Evolutionary conservation across 2,113 vertebrate genomes (phyloP), one percentile per base, ranked within the genome.

Genomic region (Rana temporaria): DNA sequence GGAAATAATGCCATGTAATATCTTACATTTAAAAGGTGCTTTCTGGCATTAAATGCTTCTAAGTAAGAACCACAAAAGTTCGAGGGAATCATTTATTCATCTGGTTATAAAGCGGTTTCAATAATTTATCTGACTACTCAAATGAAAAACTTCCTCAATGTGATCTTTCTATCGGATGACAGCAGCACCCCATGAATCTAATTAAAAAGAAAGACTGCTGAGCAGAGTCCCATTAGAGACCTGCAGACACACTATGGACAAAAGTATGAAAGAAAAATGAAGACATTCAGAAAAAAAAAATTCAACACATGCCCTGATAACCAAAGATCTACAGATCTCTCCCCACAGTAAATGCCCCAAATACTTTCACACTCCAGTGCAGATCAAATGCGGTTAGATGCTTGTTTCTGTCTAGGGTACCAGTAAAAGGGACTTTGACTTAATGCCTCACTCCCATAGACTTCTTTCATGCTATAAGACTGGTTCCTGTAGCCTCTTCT

Each of bases 121-220:
- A 72, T 73, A 65, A 82, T 65, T 72, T 4, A 82, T 73, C n/a
- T 56, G 59, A 70, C 67, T 32, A 55, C 14, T n/a, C 24, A 19
- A 52, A 66, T 55, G 18, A 66, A 14, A 63, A 64, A 55, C 2
- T 3, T 19, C 53, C 68, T 62, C 57, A 65, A 63, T 73, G 67
- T 72, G 70, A 82, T 53, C 24, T 15, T 70, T 80, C 20, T 34
- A 74, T 52, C 11, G 22, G 56, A 26, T 55, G 59, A 57, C 53
- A 24, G 48, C 64, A 17, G 63, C 48, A 30, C 62, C 19, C 56
- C 70, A 68, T 42, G 20, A 30, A 82, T 57, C 62, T 67, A 67
- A 82, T 82, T 82, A 82, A 56, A 60, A 48, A 63, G 62, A 75
- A 57, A 22, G 18, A 67, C 80, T 32, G 63, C 80, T 67, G 62